These are phyloP conservation scores for Hemitrygon akajei DNA, from an alignment of 2,797 vertebrate species.

Conservation along the genomic window DNA sequence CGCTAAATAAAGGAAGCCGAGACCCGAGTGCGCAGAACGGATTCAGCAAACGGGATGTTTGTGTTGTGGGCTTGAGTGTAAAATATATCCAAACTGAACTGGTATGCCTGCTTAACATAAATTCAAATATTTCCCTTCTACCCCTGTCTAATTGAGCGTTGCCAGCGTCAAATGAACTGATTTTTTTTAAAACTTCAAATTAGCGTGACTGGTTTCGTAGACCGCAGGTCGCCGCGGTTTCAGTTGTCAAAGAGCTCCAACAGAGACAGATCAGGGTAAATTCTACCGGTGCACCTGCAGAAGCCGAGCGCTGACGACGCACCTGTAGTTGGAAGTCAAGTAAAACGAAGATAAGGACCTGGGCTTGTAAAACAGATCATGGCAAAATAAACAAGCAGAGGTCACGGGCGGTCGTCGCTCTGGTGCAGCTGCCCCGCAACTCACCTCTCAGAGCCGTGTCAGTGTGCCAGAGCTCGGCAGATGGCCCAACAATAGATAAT, in stretches of 20 bases:
- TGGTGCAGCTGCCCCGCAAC: neutral
- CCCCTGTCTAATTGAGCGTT: neutral
- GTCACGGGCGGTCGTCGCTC: neutral
- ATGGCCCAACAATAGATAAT: too few species aligned
- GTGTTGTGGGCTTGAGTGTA: too few species aligned
- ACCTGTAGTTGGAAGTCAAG: neutral
- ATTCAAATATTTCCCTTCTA: neutral
- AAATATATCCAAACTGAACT: too few species aligned
- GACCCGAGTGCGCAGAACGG: neutral
- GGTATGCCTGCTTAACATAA: neutral
- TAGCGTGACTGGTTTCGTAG: too few species aligned
- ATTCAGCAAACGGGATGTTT: neutral
- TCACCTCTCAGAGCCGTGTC: neutral
- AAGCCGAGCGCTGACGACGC: neutral
- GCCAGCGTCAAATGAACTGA: too few species aligned
- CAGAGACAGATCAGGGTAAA: too few species aligned
- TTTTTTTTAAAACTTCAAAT: too few species aligned
- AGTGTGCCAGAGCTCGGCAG: too few species aligned
- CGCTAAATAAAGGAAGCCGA: neutral
- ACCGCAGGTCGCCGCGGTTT: too few species aligned
- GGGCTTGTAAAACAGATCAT: neutral
- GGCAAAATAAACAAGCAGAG: neutral
- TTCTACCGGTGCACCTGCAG: neutral
- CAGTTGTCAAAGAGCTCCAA: too few species aligned
- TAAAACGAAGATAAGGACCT: neutral